These are phyloP conservation scores for Rhadinocentrus ornatus DNA, from an alignment of 2,797 vertebrate species.

Conservation along the genomic window DNA sequence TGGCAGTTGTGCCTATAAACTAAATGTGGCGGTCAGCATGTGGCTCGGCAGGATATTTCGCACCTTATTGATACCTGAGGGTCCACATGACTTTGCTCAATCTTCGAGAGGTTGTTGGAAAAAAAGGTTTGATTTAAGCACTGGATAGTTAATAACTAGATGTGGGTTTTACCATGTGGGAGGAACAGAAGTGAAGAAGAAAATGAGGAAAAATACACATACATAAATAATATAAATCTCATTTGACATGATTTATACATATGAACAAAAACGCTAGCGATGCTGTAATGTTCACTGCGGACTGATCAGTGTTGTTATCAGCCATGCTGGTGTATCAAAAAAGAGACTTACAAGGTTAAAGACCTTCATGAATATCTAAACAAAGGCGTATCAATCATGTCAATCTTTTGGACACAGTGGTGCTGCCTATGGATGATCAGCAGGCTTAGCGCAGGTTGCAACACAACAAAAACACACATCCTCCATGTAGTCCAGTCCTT, in stretches of 20 bases:
- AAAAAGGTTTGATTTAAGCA: slow-evolving; percentile 39
- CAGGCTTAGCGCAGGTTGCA: neutral
- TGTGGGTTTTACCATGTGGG: slow-evolving; percentile 21
- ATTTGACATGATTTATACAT: slow-evolving; percentile 43
- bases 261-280: slow-evolving; percentile 31
- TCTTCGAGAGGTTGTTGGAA: slow-evolving; percentile 32
- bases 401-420: slow-evolving; percentile 22
- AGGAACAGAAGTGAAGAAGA: slow-evolving; percentile 30
- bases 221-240: slow-evolving; percentile 19
- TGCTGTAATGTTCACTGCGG: slow-evolving; percentile 30
- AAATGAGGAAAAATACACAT: slow-evolving; percentile 38
- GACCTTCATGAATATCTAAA: slow-evolving; percentile 59
- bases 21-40: slow-evolving; percentile 41
- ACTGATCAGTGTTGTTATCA: slow-evolving; percentile 29
- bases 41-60: slow-evolving; percentile 37
- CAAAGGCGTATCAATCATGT: slow-evolving; percentile 58
- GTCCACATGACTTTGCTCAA: slow-evolving; percentile 44
- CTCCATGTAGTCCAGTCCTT: neutral
- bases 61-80: slow-evolving; percentile 51
- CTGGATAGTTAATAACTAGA: slow-evolving; percentile 23
- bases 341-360: slow-evolving; percentile 50
- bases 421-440: slow-evolving; percentile 1
- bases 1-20: slow-evolving; percentile 21
- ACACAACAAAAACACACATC: slow-evolving; percentile 1
- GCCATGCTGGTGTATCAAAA: slow-evolving; percentile 6